Conservation (phyloP, 1,140 invertebrate genomes). For the Penaeus vannamei region DNA sequence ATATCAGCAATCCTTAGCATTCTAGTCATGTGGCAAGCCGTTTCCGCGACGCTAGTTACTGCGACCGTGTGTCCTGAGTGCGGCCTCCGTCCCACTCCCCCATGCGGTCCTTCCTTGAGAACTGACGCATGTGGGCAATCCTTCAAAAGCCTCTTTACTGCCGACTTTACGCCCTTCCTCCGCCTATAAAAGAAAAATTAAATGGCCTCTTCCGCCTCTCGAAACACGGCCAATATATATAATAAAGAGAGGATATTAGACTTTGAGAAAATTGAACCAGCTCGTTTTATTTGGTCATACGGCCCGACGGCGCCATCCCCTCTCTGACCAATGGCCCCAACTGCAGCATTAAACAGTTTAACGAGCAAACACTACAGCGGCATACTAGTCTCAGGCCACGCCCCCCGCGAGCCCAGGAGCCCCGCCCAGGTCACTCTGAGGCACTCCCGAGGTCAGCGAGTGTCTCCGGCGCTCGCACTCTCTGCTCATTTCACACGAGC, state of each 20-base stretch:
- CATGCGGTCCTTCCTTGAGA: background rate
- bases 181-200: slow-evolving; percentile 67
- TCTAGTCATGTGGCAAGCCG: no score
- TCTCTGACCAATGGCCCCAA: slow-evolving; percentile 35
- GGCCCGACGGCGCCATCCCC: slow-evolving; percentile 51
- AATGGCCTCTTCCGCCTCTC: slow-evolving; percentile 64
- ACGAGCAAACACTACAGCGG: slow-evolving; percentile 44
- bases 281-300: slow-evolving; percentile 60
- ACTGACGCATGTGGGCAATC: slow-evolving; percentile 53
- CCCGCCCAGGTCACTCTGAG: no score
- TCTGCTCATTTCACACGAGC: no score
- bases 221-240: slow-evolving; percentile 67
- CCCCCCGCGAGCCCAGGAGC: background rate
- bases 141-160: slow-evolving; percentile 66
- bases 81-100: background rate
- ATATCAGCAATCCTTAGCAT: no score
- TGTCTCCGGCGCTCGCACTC: no score
- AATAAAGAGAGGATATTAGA: slow-evolving; percentile 66
- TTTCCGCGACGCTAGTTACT: no score
- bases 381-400: background rate
- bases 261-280: slow-evolving; percentile 64
- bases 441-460: no score
- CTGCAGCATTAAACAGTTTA: slow-evolving; percentile 60
- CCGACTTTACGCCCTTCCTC: slow-evolving; percentile 61
- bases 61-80: no score